Conservation (phyloP, 2,888 invertebrate genomes). For the Agriotes lineatus region DNA sequence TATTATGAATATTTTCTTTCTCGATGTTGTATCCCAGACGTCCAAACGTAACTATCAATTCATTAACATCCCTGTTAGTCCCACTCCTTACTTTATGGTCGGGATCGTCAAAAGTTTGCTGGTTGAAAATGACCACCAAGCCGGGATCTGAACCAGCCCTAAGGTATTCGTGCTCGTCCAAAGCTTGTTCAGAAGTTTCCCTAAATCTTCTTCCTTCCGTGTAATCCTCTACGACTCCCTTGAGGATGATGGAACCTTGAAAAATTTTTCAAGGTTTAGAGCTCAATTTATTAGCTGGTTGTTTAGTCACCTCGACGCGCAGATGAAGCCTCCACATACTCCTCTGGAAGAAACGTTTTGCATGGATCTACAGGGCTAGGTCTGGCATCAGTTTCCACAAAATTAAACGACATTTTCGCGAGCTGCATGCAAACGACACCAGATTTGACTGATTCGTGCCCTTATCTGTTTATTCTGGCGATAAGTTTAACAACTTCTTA, state of each 20-base stretch:
- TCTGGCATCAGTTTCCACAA: neutral
- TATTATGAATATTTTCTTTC: constrained; percentile 50
- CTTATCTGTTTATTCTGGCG: neutral
- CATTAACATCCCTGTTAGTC: constrained; percentile 57
- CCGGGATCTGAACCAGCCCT: constrained; percentile 56
- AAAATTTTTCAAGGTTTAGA: no score
- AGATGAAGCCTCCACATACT: neutral
- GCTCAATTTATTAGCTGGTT: neutral
- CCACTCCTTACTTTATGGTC: constrained; percentile 47
- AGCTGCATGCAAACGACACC: neutral
- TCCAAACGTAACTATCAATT: constrained; percentile 56
- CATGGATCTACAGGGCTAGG: neutral
- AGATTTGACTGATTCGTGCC: no score
- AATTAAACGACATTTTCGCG: neutral
- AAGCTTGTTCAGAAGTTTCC: constrained; percentile 24
- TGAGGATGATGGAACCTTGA: no score
- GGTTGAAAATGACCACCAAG: constrained; percentile 57
- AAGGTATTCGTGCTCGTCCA: constrained; percentile 53
- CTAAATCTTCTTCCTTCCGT: constrained; percentile 27
- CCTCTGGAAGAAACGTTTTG: neutral
- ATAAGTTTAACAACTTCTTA: neutral
- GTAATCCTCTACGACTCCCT: no score
- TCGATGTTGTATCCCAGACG: constrained; percentile 58
- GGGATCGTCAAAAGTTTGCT: constrained; percentile 50
- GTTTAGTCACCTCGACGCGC: no score